Percentiles rank a stretch among this genome's conserved stretches.
Conservation (phyloP, 2,113 vertebrate species). For the Empidonax alnorum region DNA sequence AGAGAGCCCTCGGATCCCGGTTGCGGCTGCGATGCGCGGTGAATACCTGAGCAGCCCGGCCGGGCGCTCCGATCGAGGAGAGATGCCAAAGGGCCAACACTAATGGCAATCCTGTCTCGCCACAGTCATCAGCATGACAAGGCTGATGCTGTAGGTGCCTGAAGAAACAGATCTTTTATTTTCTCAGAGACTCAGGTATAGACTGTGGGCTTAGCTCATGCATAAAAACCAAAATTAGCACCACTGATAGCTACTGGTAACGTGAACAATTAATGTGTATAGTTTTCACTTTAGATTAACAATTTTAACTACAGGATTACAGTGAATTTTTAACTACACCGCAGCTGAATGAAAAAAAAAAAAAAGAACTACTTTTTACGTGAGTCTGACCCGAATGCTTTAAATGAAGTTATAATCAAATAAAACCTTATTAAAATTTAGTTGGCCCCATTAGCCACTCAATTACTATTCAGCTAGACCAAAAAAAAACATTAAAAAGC, state of each 20-base stretch:
- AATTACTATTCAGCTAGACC: background rate
- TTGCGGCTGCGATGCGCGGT: background rate
- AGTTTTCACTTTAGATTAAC: background rate
- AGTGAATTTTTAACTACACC: slow-evolving; percentile 14
- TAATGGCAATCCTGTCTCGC: background rate
- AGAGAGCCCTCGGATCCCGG: background rate
- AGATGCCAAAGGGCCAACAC: background rate
- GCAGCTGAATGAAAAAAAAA: slow-evolving; percentile 21
- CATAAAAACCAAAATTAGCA: background rate
- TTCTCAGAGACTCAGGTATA: background rate
- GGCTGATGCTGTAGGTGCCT: background rate
- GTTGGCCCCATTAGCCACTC: slow-evolving; percentile 44
- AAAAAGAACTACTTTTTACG: slow-evolving; percentile 29
- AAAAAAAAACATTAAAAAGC: slow-evolving; percentile 12
- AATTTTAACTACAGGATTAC: slow-evolving; percentile 4
- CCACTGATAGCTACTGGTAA: background rate
- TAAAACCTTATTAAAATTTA: slow-evolving; percentile 64
- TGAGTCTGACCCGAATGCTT: slow-evolving; percentile 44
- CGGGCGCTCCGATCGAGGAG: background rate
- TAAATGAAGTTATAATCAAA: slow-evolving; percentile 67
- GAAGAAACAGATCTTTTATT: background rate
- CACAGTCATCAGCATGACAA: background rate
- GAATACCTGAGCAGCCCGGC: slow-evolving; percentile 12
- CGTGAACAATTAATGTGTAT: background rate
- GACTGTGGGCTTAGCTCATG: background rate